Percentiles rank a stretch among this genome's conserved stretches.
phyloP scores from a whole-genome alignment of 2,888 invertebrate species.

The Lepidochitona cinerea region DNA sequence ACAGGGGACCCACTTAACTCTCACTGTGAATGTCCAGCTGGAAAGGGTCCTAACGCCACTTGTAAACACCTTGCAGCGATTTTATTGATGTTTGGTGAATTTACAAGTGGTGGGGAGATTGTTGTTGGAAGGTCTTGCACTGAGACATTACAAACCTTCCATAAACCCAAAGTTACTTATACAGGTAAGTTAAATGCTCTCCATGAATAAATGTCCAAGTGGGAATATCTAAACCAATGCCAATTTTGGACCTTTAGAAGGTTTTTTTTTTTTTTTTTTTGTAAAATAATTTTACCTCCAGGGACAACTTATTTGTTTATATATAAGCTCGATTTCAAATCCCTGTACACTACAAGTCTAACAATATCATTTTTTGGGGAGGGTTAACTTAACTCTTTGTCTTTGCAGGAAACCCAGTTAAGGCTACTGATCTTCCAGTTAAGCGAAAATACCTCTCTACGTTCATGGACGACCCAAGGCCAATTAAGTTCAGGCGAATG shows the following conservation, averaged over 20 bases:
- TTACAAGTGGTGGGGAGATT: slow-evolving; percentile 10
- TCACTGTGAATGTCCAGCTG: slow-evolving; percentile 24
- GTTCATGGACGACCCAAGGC: slow-evolving; percentile 18
- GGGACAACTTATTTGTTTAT: too few species aligned
- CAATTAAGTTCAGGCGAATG: slow-evolving; percentile 9
- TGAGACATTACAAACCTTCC: slow-evolving; percentile 23
- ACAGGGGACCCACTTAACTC: background rate
- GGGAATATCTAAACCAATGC: too few species aligned
- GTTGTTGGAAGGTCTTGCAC: slow-evolving; percentile 19
- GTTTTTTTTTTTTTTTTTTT: too few species aligned
- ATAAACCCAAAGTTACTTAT: slow-evolving; percentile 20
- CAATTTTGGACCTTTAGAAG: too few species aligned
- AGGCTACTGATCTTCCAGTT: slow-evolving; percentile 12
- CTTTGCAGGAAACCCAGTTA: too few species aligned
- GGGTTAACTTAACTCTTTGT: too few species aligned
- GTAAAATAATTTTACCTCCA: too few species aligned
- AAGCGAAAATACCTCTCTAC: background rate
- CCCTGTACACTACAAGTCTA: too few species aligned
- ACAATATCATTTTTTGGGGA: too few species aligned
- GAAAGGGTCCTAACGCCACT: slow-evolving; percentile 25
- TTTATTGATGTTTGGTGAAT: slow-evolving; percentile 13
- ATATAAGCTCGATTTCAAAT: too few species aligned
- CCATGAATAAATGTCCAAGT: too few species aligned
- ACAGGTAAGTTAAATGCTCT: too few species aligned
- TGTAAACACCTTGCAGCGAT: slow-evolving; percentile 29